Evolutionary conservation across 2,888 invertebrate species (phyloP), one percentile per base, ranked within the genome.

Genomic region (Tipula helvola): DNA sequence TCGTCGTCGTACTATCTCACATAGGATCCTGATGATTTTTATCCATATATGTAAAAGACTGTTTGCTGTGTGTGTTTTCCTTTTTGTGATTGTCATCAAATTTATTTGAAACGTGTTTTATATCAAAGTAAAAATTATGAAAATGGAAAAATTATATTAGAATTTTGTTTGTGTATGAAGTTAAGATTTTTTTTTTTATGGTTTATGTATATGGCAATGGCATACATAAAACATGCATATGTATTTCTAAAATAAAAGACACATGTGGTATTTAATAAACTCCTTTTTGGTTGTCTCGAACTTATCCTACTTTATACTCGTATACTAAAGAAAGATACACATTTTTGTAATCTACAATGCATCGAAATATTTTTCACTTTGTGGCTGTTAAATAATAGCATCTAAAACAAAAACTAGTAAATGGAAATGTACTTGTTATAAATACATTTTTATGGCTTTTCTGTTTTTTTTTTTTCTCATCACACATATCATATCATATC

Each of bases 261-360:
- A 71, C 71, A 71, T 71, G 71, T 71, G 71, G 71, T 71, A 71
- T 71, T 71, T 71, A 71, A 71, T 71, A 71, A n/a, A 71, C 71
- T 71, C 28, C 28, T 28, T 28, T 28, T 71, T 18, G 7, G 71
- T 71, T 71, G 28, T 8, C 71, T 71, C 28, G 28, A 28, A 28
- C 28, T 10, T 71, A n/a, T n/a, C n/a, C n/a, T n/a, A n/a, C n/a
- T n/a, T n/a, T n/a, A n/a, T n/a, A 71, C 10, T 5, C 52, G 3
- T 52, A 28, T n/a, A 16, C 2, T 52, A n/a, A 3, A 52, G n/a
- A 52, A 4, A n/a, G n/a, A 52, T 71, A 28, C 10, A 52, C 10
- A 52, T 71, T 10, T n/a, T 28, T 71, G 28, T 71, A 28, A 52
- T 71, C 28, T 28, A 71, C 3, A 7, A 71, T 28, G 28, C 71